Evolutionary conservation across 2,113 vertebrate genomes (phyloP).

Genomic region (Lophius piscatorius): DNA sequence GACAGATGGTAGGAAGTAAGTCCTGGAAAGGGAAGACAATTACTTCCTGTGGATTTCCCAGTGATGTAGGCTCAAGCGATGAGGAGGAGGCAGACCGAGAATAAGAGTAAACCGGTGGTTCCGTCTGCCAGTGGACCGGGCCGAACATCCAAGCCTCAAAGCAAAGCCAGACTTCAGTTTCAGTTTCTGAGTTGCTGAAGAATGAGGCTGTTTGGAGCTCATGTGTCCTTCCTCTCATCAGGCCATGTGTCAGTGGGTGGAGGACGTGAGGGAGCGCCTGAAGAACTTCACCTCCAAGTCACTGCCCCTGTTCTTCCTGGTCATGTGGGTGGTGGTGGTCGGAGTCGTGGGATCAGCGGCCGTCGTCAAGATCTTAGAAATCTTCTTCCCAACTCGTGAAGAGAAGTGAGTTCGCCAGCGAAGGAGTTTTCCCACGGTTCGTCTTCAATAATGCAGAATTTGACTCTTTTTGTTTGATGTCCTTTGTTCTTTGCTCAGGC

Average conservation of each 20-base stretch:
- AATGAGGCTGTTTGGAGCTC: not conserved
- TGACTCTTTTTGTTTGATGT: not conserved
- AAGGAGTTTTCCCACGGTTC: not conserved
- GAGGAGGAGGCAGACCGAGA: no score
- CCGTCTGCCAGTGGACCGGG: no score
- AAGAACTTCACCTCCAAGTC: constrained; percentile 85
- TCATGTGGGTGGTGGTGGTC: constrained; percentile 88
- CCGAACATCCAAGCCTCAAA: no score
- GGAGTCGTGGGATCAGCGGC: constrained; percentile 87
- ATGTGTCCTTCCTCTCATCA: constrained; percentile 52
- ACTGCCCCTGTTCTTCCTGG: constrained; percentile 87
- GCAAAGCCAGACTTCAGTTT: no score
- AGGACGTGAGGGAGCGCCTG: constrained; percentile 84
- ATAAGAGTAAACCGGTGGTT: no score
- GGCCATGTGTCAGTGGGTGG: constrained; percentile 93
- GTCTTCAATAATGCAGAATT: not conserved
- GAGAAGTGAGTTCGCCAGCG: constrained; percentile 85
- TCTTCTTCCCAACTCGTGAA: constrained; percentile 87
- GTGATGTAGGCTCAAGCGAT: no score
- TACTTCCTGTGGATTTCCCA: no score
- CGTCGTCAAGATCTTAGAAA: constrained; percentile 86
- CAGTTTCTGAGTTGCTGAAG: no score
- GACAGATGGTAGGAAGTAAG: no score
- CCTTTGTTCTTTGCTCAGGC: constrained; percentile 59
- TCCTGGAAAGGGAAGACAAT: no score